phyloP scores from a whole-genome alignment of 2,888 invertebrate genomes.

The Tipula helvola region DNA sequence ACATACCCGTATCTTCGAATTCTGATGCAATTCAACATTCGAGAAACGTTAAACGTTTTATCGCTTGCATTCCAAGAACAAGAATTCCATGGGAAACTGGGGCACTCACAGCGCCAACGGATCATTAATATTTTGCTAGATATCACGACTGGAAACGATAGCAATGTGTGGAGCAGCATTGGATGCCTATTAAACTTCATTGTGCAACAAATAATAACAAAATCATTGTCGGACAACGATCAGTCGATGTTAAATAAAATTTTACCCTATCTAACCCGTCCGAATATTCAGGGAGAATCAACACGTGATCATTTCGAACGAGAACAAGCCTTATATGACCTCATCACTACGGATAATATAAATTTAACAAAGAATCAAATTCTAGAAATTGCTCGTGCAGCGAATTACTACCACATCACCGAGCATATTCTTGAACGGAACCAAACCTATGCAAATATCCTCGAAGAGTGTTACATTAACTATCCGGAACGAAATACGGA shows the following conservation, averaged over 20 bases:
- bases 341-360: conserved; percentile 49
- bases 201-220: conserved; percentile 47
- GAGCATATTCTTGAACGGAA: conserved; percentile 53
- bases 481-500: conserved; percentile 49
- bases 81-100: conserved; percentile 62
- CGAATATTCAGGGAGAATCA: conserved; percentile 30
- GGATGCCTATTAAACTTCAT: conserved; percentile 53
- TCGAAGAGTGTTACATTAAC: conserved; percentile 51
- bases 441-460: conserved; percentile 39
- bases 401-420: conserved; percentile 57
- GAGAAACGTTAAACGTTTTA: conserved; percentile 75
- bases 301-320: conserved; percentile 48
- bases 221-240: conserved; percentile 32
- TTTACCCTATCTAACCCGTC: conserved; percentile 45
- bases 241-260: conserved; percentile 44
- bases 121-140: conserved; percentile 66
- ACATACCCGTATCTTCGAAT: conserved; percentile 61
- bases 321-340: conserved; percentile 59
- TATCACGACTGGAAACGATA: conserved; percentile 46
- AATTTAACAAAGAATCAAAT: conserved; percentile 44
- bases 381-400: conserved; percentile 46
- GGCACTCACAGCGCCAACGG: conserved; percentile 56
- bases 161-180: conserved; percentile 45
- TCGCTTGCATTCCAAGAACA: conserved; percentile 73
- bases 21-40: conserved; percentile 66